Conservation (phyloP, 2,797 vertebrate genomes). For the Hybognathus amarus region DNA sequence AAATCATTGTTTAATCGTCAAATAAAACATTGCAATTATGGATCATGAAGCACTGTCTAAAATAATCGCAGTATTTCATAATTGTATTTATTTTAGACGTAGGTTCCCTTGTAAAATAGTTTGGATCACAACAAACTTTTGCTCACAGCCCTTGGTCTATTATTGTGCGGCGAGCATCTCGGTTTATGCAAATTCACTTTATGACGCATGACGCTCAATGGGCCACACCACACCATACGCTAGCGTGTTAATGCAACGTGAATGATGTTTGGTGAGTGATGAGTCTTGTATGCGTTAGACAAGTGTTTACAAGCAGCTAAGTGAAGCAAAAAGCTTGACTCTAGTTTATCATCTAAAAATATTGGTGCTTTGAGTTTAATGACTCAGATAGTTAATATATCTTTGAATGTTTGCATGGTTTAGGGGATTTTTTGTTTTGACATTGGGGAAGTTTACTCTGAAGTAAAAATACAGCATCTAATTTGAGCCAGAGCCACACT, state of each 20-base stretch:
- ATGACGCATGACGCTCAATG: constrained; percentile 21
- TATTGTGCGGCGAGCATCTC: not conserved
- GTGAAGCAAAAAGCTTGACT: not conserved
- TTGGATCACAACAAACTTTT: not conserved
- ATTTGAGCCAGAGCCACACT: constrained; percentile 13
- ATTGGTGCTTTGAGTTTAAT: not conserved
- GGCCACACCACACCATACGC: not conserved
- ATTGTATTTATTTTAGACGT: not conserved
- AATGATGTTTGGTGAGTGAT: constrained; percentile 22
- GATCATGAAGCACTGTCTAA: not conserved
- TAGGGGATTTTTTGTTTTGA: constrained; percentile 60
- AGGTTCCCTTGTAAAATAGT: not conserved
- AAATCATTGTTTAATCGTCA: too few relatives aligned
- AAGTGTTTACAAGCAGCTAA: constrained; percentile 5
- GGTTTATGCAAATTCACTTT: constrained; percentile 21
- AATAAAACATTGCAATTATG: not conserved
- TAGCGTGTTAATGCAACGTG: not conserved
- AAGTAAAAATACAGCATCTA: not conserved
- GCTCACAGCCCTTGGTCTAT: too few relatives aligned
- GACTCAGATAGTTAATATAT: not conserved
- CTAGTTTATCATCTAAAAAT: not conserved
- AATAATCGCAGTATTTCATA: not conserved
- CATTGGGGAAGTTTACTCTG: constrained; percentile 61
- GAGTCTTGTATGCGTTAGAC: not conserved
- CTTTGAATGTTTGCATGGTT: not conserved